Evolutionary conservation across 1,140 invertebrate genomes (phyloP), one percentile per base, ranked within the genome.

Genomic region (Pseudomyrmex concolor): DNA sequence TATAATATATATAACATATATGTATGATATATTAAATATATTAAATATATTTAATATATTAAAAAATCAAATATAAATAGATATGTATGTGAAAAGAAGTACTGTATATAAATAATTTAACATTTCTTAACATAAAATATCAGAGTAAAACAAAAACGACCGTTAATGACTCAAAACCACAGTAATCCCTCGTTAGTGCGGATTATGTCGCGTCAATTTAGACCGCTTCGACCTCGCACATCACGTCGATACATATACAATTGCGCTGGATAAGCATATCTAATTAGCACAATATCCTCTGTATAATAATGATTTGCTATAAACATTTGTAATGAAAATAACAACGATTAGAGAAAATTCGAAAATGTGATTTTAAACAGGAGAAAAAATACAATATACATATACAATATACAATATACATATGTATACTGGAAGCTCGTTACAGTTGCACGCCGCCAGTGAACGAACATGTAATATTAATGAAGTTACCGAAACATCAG

Each of bases 101-200:
- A 12, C 64, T 55, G 15, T 15, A 34, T 8, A 22, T 25, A 74
- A 51, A 74, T 12, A 0, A 10, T n/a, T 34, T 10, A 0, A 8
- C 3, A 15, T 2, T 55, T 25, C 2, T 55, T 51, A 19, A 54
- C 13, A 13, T 48, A 8, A 12, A 19, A 48, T 17, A 78, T 68
- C 43, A 48, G 70, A 77, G n/a, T 67, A 45, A 51, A 10, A 1
- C n/a, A 45, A 43, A 17, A 64, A 67, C 17, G 43, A 55, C 19
- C 10, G 17, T 22, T 17, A 77, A 48, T 45, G 2, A 25, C 25
- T 4, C 25, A 25, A 25, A 73, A 73, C 60, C 45, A 19, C 55
- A 64, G 25, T 57, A 64, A 83, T 83, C 51, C 34, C 50, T 83
- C 71, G 80, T 83, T 83, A 83, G 59, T 64, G 45, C 48, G 34